Evolutionary conservation across 2,113 vertebrate species (phyloP), one percentile per base, ranked within the genome.

Genomic region (Petaurus breviceps): DNA sequence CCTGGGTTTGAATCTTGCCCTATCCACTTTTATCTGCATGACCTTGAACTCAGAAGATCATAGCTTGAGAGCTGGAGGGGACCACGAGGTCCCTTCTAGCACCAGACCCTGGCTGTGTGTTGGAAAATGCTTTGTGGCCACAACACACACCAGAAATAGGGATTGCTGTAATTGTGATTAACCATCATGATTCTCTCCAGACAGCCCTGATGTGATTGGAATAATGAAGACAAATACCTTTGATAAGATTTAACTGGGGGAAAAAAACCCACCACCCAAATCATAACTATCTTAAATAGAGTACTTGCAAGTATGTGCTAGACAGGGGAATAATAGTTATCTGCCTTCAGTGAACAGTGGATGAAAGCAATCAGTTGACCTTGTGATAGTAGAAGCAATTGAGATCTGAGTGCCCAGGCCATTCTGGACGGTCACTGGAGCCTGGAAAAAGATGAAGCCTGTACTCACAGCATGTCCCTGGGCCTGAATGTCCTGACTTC

Each of bases 261-360:
- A 61, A 90, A 92, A 96, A 97, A 95, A 49, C 90, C 84, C 51
- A 31, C 91, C 96, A 12, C 23, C 23, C 54, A 96, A 94, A 95
- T 95, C 92, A 61, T 96, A 93, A 68, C 97, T 97, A 97, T 98
- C 97, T 97, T 97, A 98, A 95, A 95, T n/a, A 94, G 93, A 94
- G 95, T 53, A 95, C 94, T 96, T 97, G 90, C 96, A 97, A 97
- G 97, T 94, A 95, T 96, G 97, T 97, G 97, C 97, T 96, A 94
- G 97, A 96, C 96, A 97, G 96, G 93, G 89, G 94, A 97, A 97
- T 98, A 98, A 97, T 98, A 97, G 97, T 97, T 98, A 97, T 97
- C 97, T 96, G 96, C 94, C 94, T 95, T 77, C 53, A 93, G 93
- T 95, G 96, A 97, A 97, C 96, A 97, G 96, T 94, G 97, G 97